Evolutionary conservation across 1,140 invertebrate genomes (phyloP).

Genomic region (Ceratosolen solmsi): DNA sequence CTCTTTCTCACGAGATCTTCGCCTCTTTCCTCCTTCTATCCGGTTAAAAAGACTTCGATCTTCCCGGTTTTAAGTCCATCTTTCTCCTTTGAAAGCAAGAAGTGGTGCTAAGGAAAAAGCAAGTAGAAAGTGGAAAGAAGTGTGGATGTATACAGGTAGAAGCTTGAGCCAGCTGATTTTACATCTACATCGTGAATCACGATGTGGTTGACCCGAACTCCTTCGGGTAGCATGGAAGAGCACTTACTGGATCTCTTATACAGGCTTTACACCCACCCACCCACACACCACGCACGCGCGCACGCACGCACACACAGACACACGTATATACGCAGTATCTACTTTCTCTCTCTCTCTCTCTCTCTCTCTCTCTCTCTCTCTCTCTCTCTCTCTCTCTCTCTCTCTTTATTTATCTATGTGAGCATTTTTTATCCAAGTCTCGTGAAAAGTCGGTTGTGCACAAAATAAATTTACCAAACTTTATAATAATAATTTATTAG

Average conservation of each 20-base stretch:
- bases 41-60: not conserved
- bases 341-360: too few species aligned
- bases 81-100: not conserved
- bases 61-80: not conserved
- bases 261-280: not conserved
- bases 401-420: not conserved
- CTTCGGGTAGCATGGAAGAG: not conserved
- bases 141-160: not conserved
- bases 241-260: slow-evolving; percentile 1
- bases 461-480: too few species aligned
- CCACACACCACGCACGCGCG: too few species aligned
- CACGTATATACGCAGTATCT: too few species aligned
- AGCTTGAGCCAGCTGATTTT: not conserved
- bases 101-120: not conserved
- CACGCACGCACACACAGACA: too few species aligned
- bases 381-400: too few species aligned
- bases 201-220: not conserved
- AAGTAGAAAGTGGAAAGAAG: not conserved
- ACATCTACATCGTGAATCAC: not conserved
- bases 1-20: not conserved
- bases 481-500: too few species aligned
- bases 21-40: not conserved
- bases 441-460: too few species aligned
- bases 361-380: too few species aligned
- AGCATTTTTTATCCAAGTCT: not conserved